These are phyloP conservation scores for Rhinolophus sinicus DNA, from an alignment of 2,113 vertebrate genomes.

Conservation along the genomic window DNA sequence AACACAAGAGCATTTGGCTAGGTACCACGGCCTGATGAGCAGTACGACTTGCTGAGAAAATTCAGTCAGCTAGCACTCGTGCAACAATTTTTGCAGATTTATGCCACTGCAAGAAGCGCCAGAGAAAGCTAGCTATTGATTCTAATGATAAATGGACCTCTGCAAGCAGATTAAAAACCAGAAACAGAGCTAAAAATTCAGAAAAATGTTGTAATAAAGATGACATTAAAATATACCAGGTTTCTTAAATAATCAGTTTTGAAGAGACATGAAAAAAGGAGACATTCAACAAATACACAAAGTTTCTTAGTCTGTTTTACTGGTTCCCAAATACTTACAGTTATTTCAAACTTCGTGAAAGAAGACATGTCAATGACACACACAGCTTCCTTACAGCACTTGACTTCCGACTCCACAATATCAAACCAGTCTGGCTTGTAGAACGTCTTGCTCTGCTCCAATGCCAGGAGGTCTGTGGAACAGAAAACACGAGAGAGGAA, in stretches of 20 bases:
- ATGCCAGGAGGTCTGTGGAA: conserved; percentile 91
- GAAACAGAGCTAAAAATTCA: background rate
- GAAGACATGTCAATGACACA: conserved; percentile 99
- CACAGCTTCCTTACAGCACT: conserved; percentile 98
- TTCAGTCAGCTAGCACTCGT: rapidly evolving
- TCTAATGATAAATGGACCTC: background rate
- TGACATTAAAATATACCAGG: background rate
- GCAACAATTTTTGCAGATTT: background rate
- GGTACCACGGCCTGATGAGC: rapidly evolving
- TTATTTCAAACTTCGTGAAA: conserved; percentile 99
- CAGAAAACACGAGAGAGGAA: conserved; percentile 18
- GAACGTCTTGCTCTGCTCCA: conserved; percentile 99
- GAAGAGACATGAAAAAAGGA: background rate
- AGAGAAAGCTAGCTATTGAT: background rate
- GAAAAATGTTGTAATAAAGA: background rate
- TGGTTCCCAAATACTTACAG: conserved; percentile 88
- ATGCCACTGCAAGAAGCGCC: background rate
- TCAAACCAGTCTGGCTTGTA: conserved; percentile 99
- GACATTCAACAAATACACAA: background rate
- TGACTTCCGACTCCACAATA: conserved; percentile 97
- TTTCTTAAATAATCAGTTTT: conserved; percentile 27
- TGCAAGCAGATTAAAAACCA: background rate
- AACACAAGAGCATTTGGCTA: background rate
- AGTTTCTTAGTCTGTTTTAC: background rate
- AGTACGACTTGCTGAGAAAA: background rate